Conservation (phyloP, 1,140 invertebrate genomes). For the Drosophila auraria region DNA sequence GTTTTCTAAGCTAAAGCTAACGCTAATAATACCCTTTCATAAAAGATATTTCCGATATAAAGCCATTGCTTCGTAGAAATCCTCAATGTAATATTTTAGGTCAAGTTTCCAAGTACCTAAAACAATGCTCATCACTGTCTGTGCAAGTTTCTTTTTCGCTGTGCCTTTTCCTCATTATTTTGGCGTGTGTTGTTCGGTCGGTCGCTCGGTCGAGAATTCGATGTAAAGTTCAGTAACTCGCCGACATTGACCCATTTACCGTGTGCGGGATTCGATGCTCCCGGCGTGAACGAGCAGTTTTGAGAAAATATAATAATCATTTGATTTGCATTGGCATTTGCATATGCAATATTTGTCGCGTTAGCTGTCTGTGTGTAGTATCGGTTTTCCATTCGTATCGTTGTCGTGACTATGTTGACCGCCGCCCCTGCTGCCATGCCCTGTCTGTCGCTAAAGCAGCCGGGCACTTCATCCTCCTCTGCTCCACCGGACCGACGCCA, state of each 20-base stretch:
- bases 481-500: neutral
- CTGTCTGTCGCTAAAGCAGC: constrained; percentile 21
- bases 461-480: neutral
- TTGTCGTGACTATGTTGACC: constrained; percentile 44
- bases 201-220: constrained; percentile 18
- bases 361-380: neutral
- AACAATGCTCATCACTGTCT: constrained; percentile 27
- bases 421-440: constrained; percentile 49
- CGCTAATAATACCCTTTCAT: neutral
- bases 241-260: constrained; percentile 70
- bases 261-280: constrained; percentile 18
- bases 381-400: constrained; percentile 3
- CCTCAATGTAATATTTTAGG: neutral
- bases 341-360: constrained; percentile 16
- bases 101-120: neutral
- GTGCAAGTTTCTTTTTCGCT: constrained; percentile 14
- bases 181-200: constrained; percentile 15
- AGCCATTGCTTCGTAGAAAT: neutral
- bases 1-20: no score
- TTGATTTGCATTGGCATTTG: constrained; percentile 45
- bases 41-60: neutral
- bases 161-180: constrained; percentile 40
- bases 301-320: constrained; percentile 14
- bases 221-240: constrained; percentile 59
- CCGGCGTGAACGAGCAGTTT: constrained; percentile 8